Base-by-base conservation (phyloP, 2,888 invertebrate genomes). In the Physocephala rufipes region DNA sequence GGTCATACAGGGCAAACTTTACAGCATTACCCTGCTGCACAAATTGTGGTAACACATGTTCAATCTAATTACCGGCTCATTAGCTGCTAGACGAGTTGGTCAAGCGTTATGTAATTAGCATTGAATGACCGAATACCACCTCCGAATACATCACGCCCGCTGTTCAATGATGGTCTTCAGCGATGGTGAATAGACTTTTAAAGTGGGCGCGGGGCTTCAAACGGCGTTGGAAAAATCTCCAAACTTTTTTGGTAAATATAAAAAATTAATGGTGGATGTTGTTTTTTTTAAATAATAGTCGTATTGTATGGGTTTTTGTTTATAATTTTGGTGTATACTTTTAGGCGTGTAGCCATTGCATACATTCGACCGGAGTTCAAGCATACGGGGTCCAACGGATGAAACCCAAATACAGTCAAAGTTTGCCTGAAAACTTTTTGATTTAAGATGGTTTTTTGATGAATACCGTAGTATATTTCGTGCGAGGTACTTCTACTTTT, bases 11-110 rank as follows among this genome's bases (percentile, higher is more conserved):
- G 24, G 15, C 58, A 12, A 24, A 58, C 15, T 58, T 58, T 58
- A n/a, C n/a, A n/a, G n/a, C 24, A 28, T 58, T 28, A 15, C 7
- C 15, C n/a, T 7, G 58, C 58, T 28, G 13, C 58, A 58, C 26
- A 49, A 65, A 28, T 26, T 15, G n/a, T n/a, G 28, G n/a, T 58
- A 67, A 43, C 67, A 67, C 45, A 43, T 67, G 67, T 55, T 58
- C 43, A 55, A 67, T 67, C 43, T 67, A 67, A 67, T 67, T 67
- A 67, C 43, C 45, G 58, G 55, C 67, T 67, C 55, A 58, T 67
- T 67, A 67, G 55, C 58, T 67, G 67, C 53, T 67, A 58, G 21
- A 24, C 55, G 24, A n/a, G 55, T 2, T 4, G 55, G 55, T 2
- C 13, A 12, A n/a, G 13, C 55, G 55, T 13, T 21, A 13, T 24